A percentile compares a stretch with the other conserved stretches of the same genome.
These are phyloP conservation scores for Caloenas nicobarica DNA, from an alignment of 2,113 vertebrate species.

Conservation along the genomic window DNA sequence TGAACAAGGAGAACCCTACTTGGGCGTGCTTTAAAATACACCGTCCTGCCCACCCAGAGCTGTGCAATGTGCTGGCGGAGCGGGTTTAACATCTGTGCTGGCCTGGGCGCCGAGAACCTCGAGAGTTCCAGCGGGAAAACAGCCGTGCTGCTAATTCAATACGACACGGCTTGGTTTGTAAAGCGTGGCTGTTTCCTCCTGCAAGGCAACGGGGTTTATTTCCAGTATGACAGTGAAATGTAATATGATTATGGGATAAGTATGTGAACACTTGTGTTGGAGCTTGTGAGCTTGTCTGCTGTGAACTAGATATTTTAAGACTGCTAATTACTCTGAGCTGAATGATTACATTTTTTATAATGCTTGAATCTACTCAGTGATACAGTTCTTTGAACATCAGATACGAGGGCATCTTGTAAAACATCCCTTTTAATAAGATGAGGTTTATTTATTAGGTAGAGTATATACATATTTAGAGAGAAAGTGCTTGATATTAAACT, in stretches of 20 bases:
- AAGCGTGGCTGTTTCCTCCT: not conserved
- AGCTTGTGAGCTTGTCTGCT: not conserved
- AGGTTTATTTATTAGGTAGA: not conserved
- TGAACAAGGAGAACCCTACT: not conserved
- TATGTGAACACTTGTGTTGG: not conserved
- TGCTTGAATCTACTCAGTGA: not conserved
- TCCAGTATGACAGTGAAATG: not conserved
- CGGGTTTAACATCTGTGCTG: not conserved
- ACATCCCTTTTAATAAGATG: not conserved
- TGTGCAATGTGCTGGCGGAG: not conserved
- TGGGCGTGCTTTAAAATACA: not conserved
- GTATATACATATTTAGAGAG: not conserved
- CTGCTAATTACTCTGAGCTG: not conserved
- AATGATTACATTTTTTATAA: not conserved
- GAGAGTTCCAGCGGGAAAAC: not conserved
- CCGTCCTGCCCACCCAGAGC: not conserved
- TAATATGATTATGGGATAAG: not conserved
- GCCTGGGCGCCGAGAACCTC: not conserved
- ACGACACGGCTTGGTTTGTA: not conserved
- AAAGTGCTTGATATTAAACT: not conserved
- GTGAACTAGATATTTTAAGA: not conserved
- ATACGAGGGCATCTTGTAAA: not conserved
- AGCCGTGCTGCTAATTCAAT: not conserved
- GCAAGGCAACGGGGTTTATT: not conserved
- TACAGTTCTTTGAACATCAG: not conserved